Percentiles rank a stretch among this genome's conserved stretches.
These are phyloP conservation scores for Darwinula stevensoni DNA, from an alignment of 2,888 invertebrate genomes.

Conservation along the genomic window DNA sequence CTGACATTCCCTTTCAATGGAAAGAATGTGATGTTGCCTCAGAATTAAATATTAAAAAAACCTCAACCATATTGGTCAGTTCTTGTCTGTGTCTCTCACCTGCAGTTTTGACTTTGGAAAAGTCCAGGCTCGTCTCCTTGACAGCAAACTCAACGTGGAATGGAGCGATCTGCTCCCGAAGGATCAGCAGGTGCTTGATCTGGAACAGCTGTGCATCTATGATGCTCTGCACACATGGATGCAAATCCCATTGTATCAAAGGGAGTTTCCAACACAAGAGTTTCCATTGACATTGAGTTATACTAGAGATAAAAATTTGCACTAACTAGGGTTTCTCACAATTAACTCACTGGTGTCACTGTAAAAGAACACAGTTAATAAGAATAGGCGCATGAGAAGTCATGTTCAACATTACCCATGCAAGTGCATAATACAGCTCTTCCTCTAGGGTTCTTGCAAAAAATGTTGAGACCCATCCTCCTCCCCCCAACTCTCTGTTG, in stretches of 20 bases:
- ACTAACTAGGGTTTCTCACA: too few relatives aligned
- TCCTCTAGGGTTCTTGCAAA: too few relatives aligned
- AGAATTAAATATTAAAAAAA: constrained; percentile 5
- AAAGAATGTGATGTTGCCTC: not conserved
- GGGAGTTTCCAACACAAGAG: too few relatives aligned
- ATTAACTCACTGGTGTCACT: too few relatives aligned
- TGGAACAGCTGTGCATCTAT: constrained; percentile 90
- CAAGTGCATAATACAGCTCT: too few relatives aligned
- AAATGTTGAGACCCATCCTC: too few relatives aligned
- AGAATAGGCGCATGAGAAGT: too few relatives aligned
- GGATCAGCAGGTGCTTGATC: constrained; percentile 83
- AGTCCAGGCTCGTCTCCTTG: constrained; percentile 75
- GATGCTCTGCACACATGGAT: constrained; percentile 21
- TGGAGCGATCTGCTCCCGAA: constrained; percentile 91
- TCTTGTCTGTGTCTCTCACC: constrained; percentile 18
- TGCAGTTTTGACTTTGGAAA: constrained; percentile 64
- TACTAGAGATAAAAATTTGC: not conserved
- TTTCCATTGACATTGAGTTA: not conserved
- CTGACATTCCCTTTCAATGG: too few relatives aligned
- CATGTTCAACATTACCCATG: too few relatives aligned
- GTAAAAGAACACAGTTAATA: too few relatives aligned
- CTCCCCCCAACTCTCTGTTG: too few relatives aligned
- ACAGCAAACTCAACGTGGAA: constrained; percentile 83
- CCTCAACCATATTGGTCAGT: constrained; percentile 23
- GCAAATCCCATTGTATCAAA: constrained; percentile 3